Conservation (phyloP, 2,888 invertebrate genomes). For the Limenitis arthemis region DNA sequence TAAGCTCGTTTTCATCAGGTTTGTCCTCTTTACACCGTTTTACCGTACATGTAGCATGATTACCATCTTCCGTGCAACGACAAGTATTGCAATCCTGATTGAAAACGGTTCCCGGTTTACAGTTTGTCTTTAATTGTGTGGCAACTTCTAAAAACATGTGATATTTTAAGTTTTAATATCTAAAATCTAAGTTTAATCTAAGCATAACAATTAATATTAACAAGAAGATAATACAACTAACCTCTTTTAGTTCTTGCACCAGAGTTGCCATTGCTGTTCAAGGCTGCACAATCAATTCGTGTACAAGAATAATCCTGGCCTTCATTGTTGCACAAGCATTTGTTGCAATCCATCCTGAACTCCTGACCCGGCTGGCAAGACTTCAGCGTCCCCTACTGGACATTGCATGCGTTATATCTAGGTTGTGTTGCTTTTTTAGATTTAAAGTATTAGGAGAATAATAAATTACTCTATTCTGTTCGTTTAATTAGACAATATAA, state of each 20-base stretch:
- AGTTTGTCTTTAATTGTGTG: slow-evolving; percentile 36
- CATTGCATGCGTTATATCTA: slow-evolving; percentile 31
- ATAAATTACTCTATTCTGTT: no score
- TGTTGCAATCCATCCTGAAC: slow-evolving; percentile 66
- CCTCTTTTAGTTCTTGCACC: slow-evolving; percentile 46
- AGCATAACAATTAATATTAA: no score
- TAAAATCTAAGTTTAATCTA: background rate
- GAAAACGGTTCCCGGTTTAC: slow-evolving; percentile 49
- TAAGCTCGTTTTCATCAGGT: slow-evolving; percentile 18
- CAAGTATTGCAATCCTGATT: slow-evolving; percentile 62
- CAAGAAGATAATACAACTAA: slow-evolving; percentile 20
- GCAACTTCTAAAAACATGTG: slow-evolving; percentile 36
- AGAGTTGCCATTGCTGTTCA: slow-evolving; percentile 39
- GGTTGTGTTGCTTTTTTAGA: slow-evolving; percentile 4
- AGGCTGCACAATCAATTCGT: slow-evolving; percentile 52
- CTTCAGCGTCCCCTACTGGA: slow-evolving; percentile 48
- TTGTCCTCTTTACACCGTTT: slow-evolving; percentile 40
- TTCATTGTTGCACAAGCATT: slow-evolving; percentile 57
- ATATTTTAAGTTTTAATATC: background rate
- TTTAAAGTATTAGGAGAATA: no score
- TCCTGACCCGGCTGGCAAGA: slow-evolving; percentile 54
- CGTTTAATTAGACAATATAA: no score
- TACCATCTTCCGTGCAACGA: slow-evolving; percentile 58
- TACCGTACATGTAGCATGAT: slow-evolving; percentile 56
- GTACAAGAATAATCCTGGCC: slow-evolving; percentile 64